Base-by-base conservation (phyloP, 1,140 invertebrate species). In the Pararge aegeria region DNA sequence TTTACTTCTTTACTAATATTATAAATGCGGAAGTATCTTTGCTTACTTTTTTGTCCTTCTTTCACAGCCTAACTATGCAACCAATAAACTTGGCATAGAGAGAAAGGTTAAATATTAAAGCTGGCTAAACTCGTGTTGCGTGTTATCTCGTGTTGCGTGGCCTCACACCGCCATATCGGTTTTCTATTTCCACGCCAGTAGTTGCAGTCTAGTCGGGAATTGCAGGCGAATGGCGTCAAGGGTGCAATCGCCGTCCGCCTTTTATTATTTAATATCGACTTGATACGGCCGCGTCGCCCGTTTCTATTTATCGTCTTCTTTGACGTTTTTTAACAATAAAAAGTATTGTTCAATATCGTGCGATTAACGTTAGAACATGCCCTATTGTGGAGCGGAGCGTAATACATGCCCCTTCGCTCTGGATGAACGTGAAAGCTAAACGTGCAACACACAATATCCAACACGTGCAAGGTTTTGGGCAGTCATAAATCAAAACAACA, bases 381-480 rank as follows among this genome's bases (percentile, higher is more conserved):
- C 49, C 49, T 48, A 49, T 56, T 56, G 44, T 37, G 52, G 52
- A 44, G 9, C 13, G 15, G 38, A 16, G 38, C 38, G 15, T n/a
- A 16, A 42, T 42, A 42, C 15, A 16, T 42, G 38, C n/a, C 16
- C 38, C 9, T 16, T 42, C 4, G 13, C 38, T 16, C 12, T 13
- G 15, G 1, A 1, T 5, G n/a, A 42, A 42, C 38, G 38, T 16
- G 37, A 38, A 53, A 53, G 19, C 18, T 19, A 15, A 52, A 37
- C 29, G 16, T 13, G 16, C 9, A 52, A 53, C 13, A n/a, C 66
- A 71, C 73, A 73, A 73, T 73, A 70, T 71, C 64, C 64, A 66
- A 70, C 66, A 68, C 68, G 80, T 80, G 78, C 80, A 83, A 83
- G 80, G n/a, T 80, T 75, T 68, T 68, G 70, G 78, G 79, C 78